Conservation (phyloP, 2,888 invertebrate genomes). For the Linnaemya tessellans region DNA sequence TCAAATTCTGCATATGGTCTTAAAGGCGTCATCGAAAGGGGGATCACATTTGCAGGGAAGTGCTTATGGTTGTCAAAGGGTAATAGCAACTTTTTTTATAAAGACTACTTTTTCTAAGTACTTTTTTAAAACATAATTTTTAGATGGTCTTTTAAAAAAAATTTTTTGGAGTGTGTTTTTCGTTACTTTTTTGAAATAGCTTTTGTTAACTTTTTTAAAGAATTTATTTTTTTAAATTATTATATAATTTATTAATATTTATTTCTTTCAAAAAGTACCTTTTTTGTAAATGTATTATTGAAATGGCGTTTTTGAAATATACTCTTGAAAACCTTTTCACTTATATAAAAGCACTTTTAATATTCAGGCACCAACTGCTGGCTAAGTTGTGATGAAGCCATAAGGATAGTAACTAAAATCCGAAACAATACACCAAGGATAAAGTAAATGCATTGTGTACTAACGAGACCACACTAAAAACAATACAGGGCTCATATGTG, state of each 20-base stretch:
- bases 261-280: not conserved
- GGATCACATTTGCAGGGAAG: too few species aligned
- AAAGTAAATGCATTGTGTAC: constrained; percentile 22
- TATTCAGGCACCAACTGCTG: constrained; percentile 22
- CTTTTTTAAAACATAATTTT: too few species aligned
- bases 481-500: constrained; percentile 1
- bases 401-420: constrained; percentile 25
- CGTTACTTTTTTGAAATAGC: not conserved
- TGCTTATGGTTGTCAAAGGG: too few species aligned
- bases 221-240: too few species aligned
- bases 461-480: constrained; percentile 28
- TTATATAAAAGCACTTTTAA: not conserved
- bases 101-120: not conserved
- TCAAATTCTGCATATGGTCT: too few species aligned
- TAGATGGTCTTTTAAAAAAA: too few species aligned
- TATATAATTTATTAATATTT: too few species aligned
- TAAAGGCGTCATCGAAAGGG: too few species aligned
- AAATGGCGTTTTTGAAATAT: not conserved
- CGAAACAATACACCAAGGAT: constrained; percentile 19
- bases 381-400: constrained; percentile 47
- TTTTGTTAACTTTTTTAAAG: not conserved
- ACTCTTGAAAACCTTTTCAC: not conserved
- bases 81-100: not conserved
- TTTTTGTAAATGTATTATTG: not conserved
- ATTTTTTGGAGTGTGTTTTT: too few species aligned